A percentile compares a stretch with the other conserved stretches of the same genome.
Conservation (phyloP, 53 echinoderm and acorn worm genomes). For the Luidia sarsii region DNA sequence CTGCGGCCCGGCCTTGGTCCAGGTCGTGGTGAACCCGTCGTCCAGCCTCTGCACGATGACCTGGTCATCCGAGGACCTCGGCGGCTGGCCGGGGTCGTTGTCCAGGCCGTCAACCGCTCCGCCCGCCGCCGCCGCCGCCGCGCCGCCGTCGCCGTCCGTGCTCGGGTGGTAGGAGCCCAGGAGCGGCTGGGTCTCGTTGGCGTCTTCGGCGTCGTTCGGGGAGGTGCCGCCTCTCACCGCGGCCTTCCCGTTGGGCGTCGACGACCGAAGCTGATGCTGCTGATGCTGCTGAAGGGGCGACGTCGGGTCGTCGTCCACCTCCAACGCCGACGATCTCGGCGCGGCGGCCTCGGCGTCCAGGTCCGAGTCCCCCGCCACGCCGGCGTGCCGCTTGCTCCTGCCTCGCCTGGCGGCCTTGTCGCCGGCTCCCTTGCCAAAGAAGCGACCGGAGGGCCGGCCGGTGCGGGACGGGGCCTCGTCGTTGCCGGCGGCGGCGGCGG, state of each 20-base stretch:
- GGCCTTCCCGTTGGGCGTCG: background rate
- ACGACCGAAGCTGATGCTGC: background rate
- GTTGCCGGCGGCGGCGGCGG: slow-evolving; percentile 8
- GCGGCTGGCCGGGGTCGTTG: background rate
- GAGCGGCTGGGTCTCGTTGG: slow-evolving; percentile 80
- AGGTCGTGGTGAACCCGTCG: slow-evolving; percentile 93
- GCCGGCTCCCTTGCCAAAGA: no score
- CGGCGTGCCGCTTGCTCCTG: no score
- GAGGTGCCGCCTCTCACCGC: slow-evolving; percentile 17
- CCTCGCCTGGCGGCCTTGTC: background rate
- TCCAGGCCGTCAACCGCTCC: slow-evolving; percentile 44
- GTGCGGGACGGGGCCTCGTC: background rate
- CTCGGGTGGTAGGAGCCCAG: slow-evolving; percentile 64
- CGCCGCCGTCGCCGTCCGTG: slow-evolving; percentile 49
- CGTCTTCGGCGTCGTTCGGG: slow-evolving; percentile 62
- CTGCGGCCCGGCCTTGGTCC: slow-evolving; percentile 80
- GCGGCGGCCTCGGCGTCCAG: background rate
- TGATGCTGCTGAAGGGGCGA: background rate
- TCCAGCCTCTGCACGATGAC: slow-evolving; percentile 91
- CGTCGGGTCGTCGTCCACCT: background rate
- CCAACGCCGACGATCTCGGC: background rate
- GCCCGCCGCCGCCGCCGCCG: background rate
- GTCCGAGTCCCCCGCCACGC: slow-evolving; percentile 13
- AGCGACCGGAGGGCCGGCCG: no score
- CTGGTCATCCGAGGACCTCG: slow-evolving; percentile 28